phyloP scores from a whole-genome alignment of 2,113 vertebrate genomes.

The Ctenomys sociabilis region DNA sequence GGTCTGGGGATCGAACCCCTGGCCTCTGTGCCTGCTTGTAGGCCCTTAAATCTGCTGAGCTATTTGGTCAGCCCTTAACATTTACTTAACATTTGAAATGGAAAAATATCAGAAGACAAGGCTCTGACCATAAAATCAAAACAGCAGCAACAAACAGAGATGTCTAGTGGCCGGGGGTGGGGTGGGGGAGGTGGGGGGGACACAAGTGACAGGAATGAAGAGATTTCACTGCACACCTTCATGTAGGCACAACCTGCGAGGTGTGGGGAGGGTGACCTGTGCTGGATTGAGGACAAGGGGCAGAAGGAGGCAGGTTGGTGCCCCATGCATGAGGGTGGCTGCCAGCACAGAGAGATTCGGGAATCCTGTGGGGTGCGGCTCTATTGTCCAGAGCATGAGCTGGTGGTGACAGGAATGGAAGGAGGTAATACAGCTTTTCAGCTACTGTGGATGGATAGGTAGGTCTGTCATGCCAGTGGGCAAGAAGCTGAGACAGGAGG shows the following conservation, averaged over 20 bases:
- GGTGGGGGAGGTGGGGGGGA: too few species aligned
- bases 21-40: too few species aligned
- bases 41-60: too few species aligned
- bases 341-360: too few species aligned
- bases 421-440: background rate
- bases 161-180: too few species aligned
- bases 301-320: too few species aligned
- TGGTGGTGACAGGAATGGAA: background rate
- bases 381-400: background rate
- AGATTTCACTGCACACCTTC: too few species aligned
- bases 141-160: background rate
- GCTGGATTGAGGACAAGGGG: background rate
- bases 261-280: too few species aligned
- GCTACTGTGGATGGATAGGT: background rate
- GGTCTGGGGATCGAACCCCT: too few species aligned
- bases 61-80: too few species aligned
- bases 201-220: fast-evolving
- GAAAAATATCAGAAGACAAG: background rate
- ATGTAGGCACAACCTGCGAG: fast-evolving
- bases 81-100: background rate
- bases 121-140: background rate
- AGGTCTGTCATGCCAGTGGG: too few species aligned
- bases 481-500: too few species aligned
- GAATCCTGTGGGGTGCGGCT: background rate
- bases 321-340: background rate